Evolutionary conservation across 1,140 invertebrate genomes (phyloP).

Genomic region (Eriocheir sinensis): DNA sequence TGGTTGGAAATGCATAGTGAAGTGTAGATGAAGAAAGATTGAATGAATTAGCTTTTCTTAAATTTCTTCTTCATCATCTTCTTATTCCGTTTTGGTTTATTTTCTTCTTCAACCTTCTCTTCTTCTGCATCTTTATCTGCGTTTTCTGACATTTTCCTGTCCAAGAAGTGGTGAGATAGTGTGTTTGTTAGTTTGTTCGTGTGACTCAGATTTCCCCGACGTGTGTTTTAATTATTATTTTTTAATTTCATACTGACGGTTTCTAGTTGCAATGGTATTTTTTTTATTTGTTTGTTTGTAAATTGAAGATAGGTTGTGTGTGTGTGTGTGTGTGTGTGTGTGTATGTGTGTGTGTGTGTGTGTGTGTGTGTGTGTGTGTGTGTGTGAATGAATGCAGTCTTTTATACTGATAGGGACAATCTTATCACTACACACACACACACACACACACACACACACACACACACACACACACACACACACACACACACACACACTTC

Average conservation of each 20-base stretch:
- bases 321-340: constrained; percentile 7
- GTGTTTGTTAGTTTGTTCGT: too few species aligned
- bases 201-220: too few species aligned
- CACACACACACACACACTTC: not conserved
- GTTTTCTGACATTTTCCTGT: not conserved
- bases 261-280: not conserved
- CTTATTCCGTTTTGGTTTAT: too few species aligned
- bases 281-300: not conserved
- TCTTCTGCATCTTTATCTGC: too few species aligned
- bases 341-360: constrained; percentile 42
- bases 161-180: too few species aligned
- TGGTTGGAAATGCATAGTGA: too few species aligned
- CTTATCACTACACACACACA: not conserved
- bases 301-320: not conserved
- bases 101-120: not conserved
- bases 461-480: constrained; percentile 32
- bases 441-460: constrained; percentile 35
- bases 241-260: too few species aligned
- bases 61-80: too few species aligned
- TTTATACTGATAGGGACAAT: not conserved
- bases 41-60: too few species aligned
- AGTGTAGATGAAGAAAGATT: too few species aligned
- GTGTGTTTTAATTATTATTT: too few species aligned
- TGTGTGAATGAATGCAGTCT: not conserved
- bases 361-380: constrained; percentile 23